Percentiles rank a stretch among this genome's conserved stretches.
Evolutionary conservation across 1,140 invertebrate species (phyloP).

Genomic region (Magallana angulata): DNA sequence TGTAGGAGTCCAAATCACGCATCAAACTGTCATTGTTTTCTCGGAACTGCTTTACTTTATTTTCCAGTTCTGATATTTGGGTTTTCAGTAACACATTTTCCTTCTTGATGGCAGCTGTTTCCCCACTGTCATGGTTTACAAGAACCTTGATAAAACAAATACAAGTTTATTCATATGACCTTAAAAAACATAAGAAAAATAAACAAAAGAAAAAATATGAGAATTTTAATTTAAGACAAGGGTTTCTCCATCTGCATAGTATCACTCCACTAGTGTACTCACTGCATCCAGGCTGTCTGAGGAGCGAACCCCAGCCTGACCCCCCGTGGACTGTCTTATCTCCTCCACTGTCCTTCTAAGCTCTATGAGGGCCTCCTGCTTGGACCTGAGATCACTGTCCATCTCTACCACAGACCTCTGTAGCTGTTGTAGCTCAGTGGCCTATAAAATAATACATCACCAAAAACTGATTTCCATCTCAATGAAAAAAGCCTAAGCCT

Average conservation of each 20-base stretch:
- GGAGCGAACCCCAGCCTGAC: not conserved
- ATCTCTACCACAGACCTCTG: not conserved
- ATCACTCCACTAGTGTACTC: not conserved
- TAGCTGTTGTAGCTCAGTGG: not conserved
- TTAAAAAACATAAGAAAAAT: no score
- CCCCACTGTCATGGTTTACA: slow-evolving; percentile 9
- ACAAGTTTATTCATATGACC: not conserved
- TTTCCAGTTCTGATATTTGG: slow-evolving; percentile 6
- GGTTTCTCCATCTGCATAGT: not conserved
- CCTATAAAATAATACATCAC: not conserved
- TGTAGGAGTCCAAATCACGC: slow-evolving; percentile 35
- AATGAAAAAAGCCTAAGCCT: no score
- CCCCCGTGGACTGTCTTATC: not conserved
- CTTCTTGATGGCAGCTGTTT: not conserved
- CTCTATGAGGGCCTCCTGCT: not conserved
- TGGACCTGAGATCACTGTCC: not conserved
- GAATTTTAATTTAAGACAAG: not conserved
- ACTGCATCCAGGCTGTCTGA: slow-evolving; percentile 4
- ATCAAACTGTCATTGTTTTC: slow-evolving; percentile 47
- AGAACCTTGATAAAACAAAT: not conserved
- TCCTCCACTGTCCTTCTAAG: not conserved
- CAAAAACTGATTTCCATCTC: no score
- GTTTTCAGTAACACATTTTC: not conserved
- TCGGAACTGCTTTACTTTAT: slow-evolving; percentile 29
- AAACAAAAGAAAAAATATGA: not conserved